These are phyloP conservation scores for Hetaerina titia DNA, from an alignment of 2,888 invertebrate genomes.

Conservation along the genomic window DNA sequence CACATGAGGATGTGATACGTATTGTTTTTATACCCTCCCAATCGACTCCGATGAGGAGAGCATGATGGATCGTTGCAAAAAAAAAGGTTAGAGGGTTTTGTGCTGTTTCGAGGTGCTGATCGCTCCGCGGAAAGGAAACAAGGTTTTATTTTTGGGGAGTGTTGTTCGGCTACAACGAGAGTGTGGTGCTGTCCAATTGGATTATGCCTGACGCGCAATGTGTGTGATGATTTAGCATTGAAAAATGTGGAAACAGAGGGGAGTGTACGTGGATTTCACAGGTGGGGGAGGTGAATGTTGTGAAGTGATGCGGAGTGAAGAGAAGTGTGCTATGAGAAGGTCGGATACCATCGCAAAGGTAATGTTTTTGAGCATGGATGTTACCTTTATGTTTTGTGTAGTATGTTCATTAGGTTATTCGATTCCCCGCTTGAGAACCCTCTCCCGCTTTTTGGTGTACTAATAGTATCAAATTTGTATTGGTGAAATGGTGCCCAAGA, in stretches of 20 bases:
- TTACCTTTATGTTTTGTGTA: not conserved
- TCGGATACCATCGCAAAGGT: constrained; percentile 46
- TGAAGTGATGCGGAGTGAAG: not conserved
- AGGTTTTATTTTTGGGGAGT: not conserved
- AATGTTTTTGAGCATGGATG: not conserved
- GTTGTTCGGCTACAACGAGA: not conserved
- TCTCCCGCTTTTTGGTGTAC: not conserved
- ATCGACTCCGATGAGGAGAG: not conserved
- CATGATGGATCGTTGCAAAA: constrained; percentile 4
- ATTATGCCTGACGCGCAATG: not conserved
- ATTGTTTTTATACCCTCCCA: not conserved
- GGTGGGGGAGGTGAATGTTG: constrained; percentile 7
- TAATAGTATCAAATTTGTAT: not conserved
- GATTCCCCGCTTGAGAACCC: not conserved
- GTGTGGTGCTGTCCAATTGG: not conserved
- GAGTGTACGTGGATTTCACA: constrained; percentile 26
- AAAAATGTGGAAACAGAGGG: constrained; percentile 7
- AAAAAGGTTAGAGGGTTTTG: not conserved
- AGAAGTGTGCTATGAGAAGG: not conserved
- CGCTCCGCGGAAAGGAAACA: not conserved
- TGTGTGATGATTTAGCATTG: constrained; percentile 35
- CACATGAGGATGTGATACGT: not conserved
- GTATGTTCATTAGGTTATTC: not conserved
- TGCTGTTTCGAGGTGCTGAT: not conserved
- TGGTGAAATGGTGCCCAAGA: not conserved